phyloP scores from a whole-genome alignment of 2,797 vertebrate species.

The Amblyraja radiata region DNA sequence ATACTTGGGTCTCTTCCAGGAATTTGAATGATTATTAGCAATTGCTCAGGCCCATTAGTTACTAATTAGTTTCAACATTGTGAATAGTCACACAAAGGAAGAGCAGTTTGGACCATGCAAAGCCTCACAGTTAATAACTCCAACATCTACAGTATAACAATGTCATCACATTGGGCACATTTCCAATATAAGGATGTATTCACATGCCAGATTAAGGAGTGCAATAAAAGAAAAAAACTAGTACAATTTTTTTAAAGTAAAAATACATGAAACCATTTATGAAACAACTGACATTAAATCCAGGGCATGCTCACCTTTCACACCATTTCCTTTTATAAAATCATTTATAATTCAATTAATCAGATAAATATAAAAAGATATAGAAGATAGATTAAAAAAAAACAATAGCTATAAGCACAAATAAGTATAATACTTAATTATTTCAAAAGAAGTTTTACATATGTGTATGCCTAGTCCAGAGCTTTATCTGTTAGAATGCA shows the following conservation, averaged over 20 bases:
- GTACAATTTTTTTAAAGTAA: background rate
- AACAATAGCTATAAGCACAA: background rate
- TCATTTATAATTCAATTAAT: background rate
- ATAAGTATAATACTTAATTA: background rate
- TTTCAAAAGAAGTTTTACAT: background rate
- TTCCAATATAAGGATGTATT: constrained; percentile 9
- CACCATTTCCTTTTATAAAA: background rate
- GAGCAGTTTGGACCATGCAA: background rate
- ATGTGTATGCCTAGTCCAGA: background rate
- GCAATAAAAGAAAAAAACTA: background rate
- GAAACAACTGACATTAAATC: background rate
- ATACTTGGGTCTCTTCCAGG: constrained; percentile 4
- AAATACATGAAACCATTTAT: background rate
- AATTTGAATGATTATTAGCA: constrained; percentile 22
- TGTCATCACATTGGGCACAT: background rate
- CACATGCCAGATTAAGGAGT: background rate
- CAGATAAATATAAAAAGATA: background rate
- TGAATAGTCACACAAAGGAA: background rate
- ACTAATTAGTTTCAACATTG: constrained; percentile 22
- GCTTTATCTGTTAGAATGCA: background rate
- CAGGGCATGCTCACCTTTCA: background rate
- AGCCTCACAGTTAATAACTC: background rate
- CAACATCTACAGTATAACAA: background rate
- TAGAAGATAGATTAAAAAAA: background rate
- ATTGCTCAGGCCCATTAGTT: constrained; percentile 3